Base-by-base conservation (phyloP, 2,113 vertebrate genomes). In the Sylvilagus bachmani region DNA sequence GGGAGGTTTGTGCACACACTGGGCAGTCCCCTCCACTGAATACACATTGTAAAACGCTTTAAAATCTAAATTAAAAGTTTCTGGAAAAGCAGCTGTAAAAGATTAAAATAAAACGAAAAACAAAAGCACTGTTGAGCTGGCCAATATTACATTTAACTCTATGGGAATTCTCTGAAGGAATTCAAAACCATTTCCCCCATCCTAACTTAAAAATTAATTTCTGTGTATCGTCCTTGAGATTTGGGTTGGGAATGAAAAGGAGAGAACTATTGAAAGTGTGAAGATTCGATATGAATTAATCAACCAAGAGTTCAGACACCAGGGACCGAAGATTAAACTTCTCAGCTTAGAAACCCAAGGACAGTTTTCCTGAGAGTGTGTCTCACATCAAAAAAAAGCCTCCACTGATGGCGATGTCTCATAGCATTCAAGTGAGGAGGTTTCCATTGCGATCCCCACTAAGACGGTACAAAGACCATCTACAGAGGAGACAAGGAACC, bases 281-380 rank as follows among this genome's bases (percentile, higher is more conserved):
- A 94, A 87, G 73, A 94, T 97, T 96, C 93, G 73, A 87, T 95
- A 89, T 94, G 87, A 96, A 97, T 97, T 97, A 97, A 96, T 96
- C 94, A 96, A 84, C 84, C 93, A 93, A 89, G 77, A 96, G 61
- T 96, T 93, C 93, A 90, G 89, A 94, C 91, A 44, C 80, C 87
- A 62, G 84, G 91, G 78, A 95, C 61, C 49, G 75, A 94, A 97
- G 93, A 96, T 95, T 95, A 97, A 96, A 97, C 93, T 95, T 95
- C 93, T 71, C 67, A 86, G 91, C 84, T 95, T 93, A 93, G 90
- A 96, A 97, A 95, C 62, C 86, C 89, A 96, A 97, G 96, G 96
- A 95, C 85, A 88, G 58, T 93, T 96, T 93, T 90, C 94, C 88
- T 71, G 22, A 12, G 64, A 89, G 33, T 83, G 36, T 58, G 86